A percentile compares a stretch with the other conserved stretches of the same genome.
These are phyloP conservation scores for Pollimyrus isidori DNA, from an alignment of 2,113 vertebrate genomes.

Conservation along the genomic window DNA sequence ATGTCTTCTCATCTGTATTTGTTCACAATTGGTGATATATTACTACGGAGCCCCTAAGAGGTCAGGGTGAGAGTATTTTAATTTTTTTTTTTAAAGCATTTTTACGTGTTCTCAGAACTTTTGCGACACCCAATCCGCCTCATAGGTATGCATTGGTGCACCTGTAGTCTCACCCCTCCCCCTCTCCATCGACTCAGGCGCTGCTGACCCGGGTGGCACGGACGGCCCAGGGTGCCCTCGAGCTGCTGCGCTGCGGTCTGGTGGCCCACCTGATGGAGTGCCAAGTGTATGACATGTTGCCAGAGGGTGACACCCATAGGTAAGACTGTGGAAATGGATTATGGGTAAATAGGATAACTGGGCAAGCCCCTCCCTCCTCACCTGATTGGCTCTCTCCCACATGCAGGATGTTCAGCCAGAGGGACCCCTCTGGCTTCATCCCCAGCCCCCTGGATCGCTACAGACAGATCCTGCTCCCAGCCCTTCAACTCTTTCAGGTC, in stretches of 20 bases:
- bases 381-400: background rate
- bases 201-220: constrained; percentile 90
- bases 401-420: constrained; percentile 67
- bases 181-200: constrained; percentile 57
- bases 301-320: constrained; percentile 81
- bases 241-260: constrained; percentile 81
- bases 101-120: too few species aligned
- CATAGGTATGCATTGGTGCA: background rate
- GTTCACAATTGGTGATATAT: too few species aligned
- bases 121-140: background rate
- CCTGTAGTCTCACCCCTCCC: background rate
- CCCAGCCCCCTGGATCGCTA: constrained; percentile 85
- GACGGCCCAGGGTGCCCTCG: constrained; percentile 77
- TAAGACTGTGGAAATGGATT: constrained; percentile 35
- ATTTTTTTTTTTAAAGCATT: too few species aligned
- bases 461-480: constrained; percentile 85
- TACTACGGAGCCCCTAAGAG: too few species aligned
- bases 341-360: background rate
- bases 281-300: constrained; percentile 91
- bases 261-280: constrained; percentile 85
- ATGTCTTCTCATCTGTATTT: too few species aligned
- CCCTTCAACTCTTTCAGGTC: constrained; percentile 81
- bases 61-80: too few species aligned
- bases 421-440: constrained; percentile 83
- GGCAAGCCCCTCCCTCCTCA: background rate